Percentiles rank a stretch among this genome's conserved stretches.
These are phyloP conservation scores for Eumacrocentrus americanus DNA, from an alignment of 2,888 invertebrate species.

Conservation along the genomic window DNA sequence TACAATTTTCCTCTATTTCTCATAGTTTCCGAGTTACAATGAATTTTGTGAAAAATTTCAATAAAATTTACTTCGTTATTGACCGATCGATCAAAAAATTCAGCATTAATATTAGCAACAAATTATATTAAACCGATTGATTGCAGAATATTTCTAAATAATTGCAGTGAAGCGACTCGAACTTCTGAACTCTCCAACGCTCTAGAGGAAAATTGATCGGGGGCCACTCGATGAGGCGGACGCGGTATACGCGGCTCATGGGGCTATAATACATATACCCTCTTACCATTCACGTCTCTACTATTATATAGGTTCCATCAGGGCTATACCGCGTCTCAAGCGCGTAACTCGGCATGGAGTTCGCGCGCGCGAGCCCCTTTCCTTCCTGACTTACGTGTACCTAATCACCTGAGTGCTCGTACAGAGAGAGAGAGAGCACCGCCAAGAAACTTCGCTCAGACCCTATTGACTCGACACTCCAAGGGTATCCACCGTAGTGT, in stretches of 20 bases:
- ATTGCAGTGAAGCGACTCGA: too few relatives aligned
- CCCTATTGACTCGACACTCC: constrained; percentile 20
- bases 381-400: constrained; percentile 29
- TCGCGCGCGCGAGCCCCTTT: constrained; percentile 3
- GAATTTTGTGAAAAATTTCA: too few relatives aligned
- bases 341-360: not conserved
- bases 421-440: constrained; percentile 3
- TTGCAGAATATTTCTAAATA: not conserved
- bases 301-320: not conserved
- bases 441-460: constrained; percentile 24
- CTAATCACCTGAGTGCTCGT: constrained; percentile 38
- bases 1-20: too few relatives aligned
- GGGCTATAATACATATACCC: not conserved
- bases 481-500: constrained; percentile 21
- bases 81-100: too few relatives aligned
- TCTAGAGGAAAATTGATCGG: not conserved
- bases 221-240: not conserved
- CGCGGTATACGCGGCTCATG: too few relatives aligned
- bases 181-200: too few relatives aligned
- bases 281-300: not conserved
- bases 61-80: too few relatives aligned
- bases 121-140: too few relatives aligned
- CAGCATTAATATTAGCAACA: too few relatives aligned
- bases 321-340: not conserved
- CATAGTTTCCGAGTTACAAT: too few relatives aligned